phyloP scores from a whole-genome alignment of 2,113 vertebrate genomes.

The rabbit (Oryctolagus cuniculus) region mOryCun1.1 NC_091443.1:41878501-41879000 shows the following conservation, averaged over 20 bases:
- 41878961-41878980: neutral
- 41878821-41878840: neutral
- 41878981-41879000: constrained; percentile 1
- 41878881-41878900: neutral
- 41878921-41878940: constrained; percentile 8
- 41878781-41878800: neutral
- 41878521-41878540: neutral
- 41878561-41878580: neutral
- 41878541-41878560: neutral
- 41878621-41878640: neutral
- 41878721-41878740: neutral
- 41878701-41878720: neutral
- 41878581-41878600: neutral
- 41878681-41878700: neutral
- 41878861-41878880: neutral
- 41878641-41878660: neutral
- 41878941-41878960: neutral
- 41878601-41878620: neutral
- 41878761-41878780: neutral
- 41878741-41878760: neutral
- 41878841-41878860: neutral
- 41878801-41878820: neutral
- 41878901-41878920: constrained; percentile 7
- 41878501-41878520: neutral
- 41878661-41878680: neutral